Evolutionary conservation across 2,797 vertebrate genomes (phyloP).

Genomic region (Lepilemur septentrionalis): DNA sequence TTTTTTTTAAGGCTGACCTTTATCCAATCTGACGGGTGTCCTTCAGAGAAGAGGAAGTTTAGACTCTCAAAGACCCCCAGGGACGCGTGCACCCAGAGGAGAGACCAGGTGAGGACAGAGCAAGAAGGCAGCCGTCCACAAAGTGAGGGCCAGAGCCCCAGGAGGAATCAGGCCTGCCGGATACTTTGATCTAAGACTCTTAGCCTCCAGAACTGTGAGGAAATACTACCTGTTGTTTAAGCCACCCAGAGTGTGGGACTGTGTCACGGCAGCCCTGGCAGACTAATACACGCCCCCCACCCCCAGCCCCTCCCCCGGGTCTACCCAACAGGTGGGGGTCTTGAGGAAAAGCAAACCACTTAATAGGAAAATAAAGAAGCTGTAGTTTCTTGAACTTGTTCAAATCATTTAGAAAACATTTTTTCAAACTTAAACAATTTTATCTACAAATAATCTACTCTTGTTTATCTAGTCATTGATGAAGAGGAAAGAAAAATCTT

Average conservation of each 20-base stretch:
- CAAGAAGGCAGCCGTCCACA: neutral
- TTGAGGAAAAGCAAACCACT: neutral
- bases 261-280: neutral
- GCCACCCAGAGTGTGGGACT: neutral
- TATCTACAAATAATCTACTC: neutral
- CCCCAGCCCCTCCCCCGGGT: accelerated
- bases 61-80: neutral
- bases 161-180: too few species aligned
- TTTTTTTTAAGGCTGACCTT: neutral
- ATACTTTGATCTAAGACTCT: neutral
- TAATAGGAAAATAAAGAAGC: neutral
- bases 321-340: neutral
- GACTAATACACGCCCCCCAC: accelerated
- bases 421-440: neutral
- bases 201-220: neutral
- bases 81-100: neutral
- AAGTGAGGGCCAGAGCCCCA: neutral
- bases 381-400: neutral
- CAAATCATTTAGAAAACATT: neutral
- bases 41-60: neutral
- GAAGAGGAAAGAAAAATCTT: neutral
- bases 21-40: neutral
- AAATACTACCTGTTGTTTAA: neutral
- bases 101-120: neutral
- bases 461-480: neutral